Evolutionary conservation across 1,140 invertebrate species (phyloP), one percentile per base, ranked within the genome.

Genomic region (Zaprionus camerounensis): DNA sequence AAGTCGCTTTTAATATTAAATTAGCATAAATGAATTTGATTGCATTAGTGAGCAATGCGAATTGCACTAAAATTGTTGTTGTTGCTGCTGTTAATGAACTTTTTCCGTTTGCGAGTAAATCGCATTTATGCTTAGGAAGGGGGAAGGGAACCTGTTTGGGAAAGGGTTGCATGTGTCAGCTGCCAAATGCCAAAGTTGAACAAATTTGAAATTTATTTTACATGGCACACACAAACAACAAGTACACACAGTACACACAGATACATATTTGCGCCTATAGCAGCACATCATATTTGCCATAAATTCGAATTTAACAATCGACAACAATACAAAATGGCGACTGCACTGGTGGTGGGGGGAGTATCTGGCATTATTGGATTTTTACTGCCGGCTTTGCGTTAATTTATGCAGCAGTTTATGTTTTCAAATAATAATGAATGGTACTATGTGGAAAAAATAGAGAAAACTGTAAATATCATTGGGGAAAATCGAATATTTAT

Each of bases 1-100:
- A 64, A 57, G n/a, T 44, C 6, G 41, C 31, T 31, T 75, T 64
- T 41, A 53, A 75, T 76, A 67, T 76, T 67, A 56, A 72, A 76
- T 76, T 76, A 72, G 55, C 46, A 66, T 65, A 62, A 76, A 71
- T 66, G 28, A 44, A 44, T 70, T 71, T 66, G 73, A 71, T 76
- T 65, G 55, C 73, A 65, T 71, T 71, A 41, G 44, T 58, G 44
- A 17, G 20, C 49, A 20, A 44, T 53, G 28, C 34, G 28, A 57
- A 62, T 55, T 26, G 41, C 38, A 34, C 26, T 57, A 26, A 58
- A 76, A 34, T 76, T 59, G n/a, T 67, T 70, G 38, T 76, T 59
- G 41, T 28, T 26, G 22, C 55, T 70, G 38, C 55, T 72, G 62
- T 66, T 71, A 76, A 76, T 76, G 56, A 56, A 65, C 74, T 62